Base-by-base conservation (phyloP, 2,113 vertebrate species). In the Leucoraja erinaceus region DNA sequence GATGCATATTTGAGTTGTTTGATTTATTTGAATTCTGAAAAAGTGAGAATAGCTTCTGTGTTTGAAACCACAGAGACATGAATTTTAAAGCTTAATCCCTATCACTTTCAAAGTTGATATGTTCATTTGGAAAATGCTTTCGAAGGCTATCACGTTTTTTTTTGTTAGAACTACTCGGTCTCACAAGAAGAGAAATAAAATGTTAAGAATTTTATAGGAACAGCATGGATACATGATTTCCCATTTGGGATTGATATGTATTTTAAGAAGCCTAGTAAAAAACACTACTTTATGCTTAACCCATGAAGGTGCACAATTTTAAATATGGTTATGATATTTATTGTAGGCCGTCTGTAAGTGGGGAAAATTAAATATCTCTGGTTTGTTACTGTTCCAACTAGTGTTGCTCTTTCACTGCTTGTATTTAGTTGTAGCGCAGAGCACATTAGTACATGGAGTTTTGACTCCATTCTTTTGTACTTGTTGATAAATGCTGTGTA, bases 401-500 rank as follows among this genome's bases (percentile, higher is more conserved):
- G 28, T 88, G 83, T 14, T 63, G 31, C 5, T 59, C 25, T 88
- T 88, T 88, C 59, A 66, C 56, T 31, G 83, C 93, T 86, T 47
- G 56, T 75, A 68, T 33, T 77, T 81, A 86, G 47, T 93, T 93
- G 76, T 88, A 92, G 47, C 76, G 92, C 59, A 12, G 61, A 59
- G n/a, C 77, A 74, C 33, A 86, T 93, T 92, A 93, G 47, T 76
- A 47, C 78, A 93, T 81, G 63, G 63, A 93, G 33, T 75, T 61
- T 76, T 91, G 91, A 78, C 31, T 63, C 76, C 93, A 92, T 88
- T 56, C 86, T 68, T 66, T 66, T 92, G 90, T 79, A 63, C 31
- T 81, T 84, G 91, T 92, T 93, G 93, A 92, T 92, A 81, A 93
- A 70, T 75, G 76, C 8, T 38, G 56, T 78, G 38, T 77, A 31